Evolutionary conservation across 2,797 vertebrate genomes (phyloP), one percentile per base, ranked within the genome.

Genomic region (Tadarida brasiliensis): DNA sequence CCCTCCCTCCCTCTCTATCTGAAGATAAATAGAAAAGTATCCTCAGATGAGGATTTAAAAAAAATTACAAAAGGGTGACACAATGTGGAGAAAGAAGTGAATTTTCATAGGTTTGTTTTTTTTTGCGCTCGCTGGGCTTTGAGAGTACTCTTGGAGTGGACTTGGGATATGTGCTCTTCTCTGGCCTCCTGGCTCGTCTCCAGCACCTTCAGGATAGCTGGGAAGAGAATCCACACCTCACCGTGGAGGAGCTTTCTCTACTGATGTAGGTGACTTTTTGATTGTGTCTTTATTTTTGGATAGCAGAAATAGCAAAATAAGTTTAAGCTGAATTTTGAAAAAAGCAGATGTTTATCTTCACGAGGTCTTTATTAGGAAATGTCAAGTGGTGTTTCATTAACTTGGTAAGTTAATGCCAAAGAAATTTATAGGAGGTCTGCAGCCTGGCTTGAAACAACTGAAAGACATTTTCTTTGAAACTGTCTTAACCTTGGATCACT

Each of bases 291-390:
- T 89, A 30, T 91, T 97, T 96, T 97, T 97, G 81, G 94, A 78
- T 95, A 78, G 90, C 92, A 94, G 95, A 97, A 92, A 78, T 95
- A 83, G 87, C 93, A 94, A 95, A 97, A 93, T 81, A 10, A 39
- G 83, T 96, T 97, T 96, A 77, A 85, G 35, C 80, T 94, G 90
- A 94, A 92, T 86, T 97, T 96, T 97, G 82, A 84, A 95, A 98
- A 97, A 97, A 95, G 96, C 94, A 97, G 96, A 95, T 93, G 54
- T 82, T 61, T 97, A 87, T 91, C 90, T 96, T 96, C 80, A 70
- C 97, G 96, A 95, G 95, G 44, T 95, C 94, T 98, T 98, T 98
- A 97, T 97, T 97, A 83, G 77, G 95, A 97, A 93, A 91, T 97
- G 96, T 97, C 97, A 97, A 91, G 68, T 94, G 95, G 70, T 89